Base-by-base conservation (phyloP, 2,888 invertebrate genomes). In the Lasioglossum pauxillum region DNA sequence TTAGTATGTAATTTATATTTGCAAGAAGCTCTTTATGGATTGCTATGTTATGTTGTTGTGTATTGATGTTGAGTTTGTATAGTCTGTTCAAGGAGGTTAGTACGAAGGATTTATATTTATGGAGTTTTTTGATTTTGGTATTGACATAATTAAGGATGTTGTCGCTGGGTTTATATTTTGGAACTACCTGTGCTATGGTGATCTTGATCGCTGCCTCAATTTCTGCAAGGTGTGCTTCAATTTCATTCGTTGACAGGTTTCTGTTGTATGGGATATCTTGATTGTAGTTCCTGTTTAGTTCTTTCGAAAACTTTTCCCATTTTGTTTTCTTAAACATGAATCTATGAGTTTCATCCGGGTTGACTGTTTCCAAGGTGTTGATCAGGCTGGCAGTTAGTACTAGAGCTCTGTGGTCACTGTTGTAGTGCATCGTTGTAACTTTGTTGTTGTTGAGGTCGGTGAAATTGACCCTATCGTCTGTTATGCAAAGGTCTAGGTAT, bases 21-120 rank as follows among this genome's bases (percentile, higher is more conserved):
- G 14, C 3, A 0, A 49, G 0, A 0, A 49, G 49, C 0, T 5
- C 5, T 23, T 23, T 49, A 0, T 5, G 23, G 0, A 0, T 0
- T 14, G 0, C 44, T 44, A 4, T 44, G 4, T 14, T 14, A 4
- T 14, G 44, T 0, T 14, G 4, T 0, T 4, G 1, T 5, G 5
- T 23, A 1, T 7, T 53, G 23, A 0, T 7, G 44, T 14, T 44
- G 44, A 4, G 44, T 1, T 7, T 53, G 5, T 23, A 53, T 5
- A 0, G 23, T 1, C 38, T 38, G 0, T 38, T 8, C 1, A 38
- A 38, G 5, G 38, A 7, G 8, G 38, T 0, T 38, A 38, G 5
- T 38, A 38, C 5, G 8, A 0, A 38, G 7, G 38, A 38, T 8
- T 38, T 38, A 8, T 38, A 38, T 38, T 38, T 38, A 8, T 38